These are phyloP conservation scores for Beroe ovata DNA, from an alignment of 37 sponge, comb jelly and placozoan genomes.

Conservation along the genomic window DNA sequence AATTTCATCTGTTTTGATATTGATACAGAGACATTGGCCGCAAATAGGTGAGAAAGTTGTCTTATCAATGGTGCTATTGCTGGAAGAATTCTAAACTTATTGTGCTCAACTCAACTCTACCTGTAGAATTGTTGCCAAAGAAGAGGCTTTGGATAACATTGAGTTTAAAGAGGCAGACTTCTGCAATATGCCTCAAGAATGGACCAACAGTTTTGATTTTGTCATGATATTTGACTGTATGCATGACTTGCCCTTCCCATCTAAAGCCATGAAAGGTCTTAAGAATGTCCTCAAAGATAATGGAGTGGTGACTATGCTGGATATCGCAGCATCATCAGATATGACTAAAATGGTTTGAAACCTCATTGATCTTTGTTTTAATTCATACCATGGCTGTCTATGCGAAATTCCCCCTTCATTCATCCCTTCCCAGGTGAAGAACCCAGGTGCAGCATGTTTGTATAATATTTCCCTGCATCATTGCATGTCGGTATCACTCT, in stretches of 20 bases:
- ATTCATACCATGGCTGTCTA: no score
- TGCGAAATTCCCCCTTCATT: no score
- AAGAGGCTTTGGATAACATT: background rate
- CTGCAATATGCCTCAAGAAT: constrained; percentile 25
- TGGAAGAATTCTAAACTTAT: no score
- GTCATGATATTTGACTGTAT: constrained; percentile 66
- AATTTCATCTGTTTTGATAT: constrained; percentile 27
- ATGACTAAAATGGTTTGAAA: no score
- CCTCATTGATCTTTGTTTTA: no score
- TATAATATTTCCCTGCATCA: constrained; percentile 56
- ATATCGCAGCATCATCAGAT: constrained; percentile 33
- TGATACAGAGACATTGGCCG: background rate
- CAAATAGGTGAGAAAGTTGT: background rate
- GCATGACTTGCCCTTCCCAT: constrained; percentile 55
- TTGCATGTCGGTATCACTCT: constrained; percentile 60
- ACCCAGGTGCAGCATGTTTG: background rate
- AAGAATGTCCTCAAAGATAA: constrained; percentile 38
- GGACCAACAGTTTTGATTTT: constrained; percentile 49
- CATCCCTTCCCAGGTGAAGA: constrained; percentile 22
- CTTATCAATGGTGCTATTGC: no score
- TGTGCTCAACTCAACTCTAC: no score
- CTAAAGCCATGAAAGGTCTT: constrained; percentile 31
- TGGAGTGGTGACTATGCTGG: constrained; percentile 58
- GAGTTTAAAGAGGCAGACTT: constrained; percentile 10
- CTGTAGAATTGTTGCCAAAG: background rate